Conservation (phyloP, 2,113 vertebrate species). For the Jaculus jaculus region DNA sequence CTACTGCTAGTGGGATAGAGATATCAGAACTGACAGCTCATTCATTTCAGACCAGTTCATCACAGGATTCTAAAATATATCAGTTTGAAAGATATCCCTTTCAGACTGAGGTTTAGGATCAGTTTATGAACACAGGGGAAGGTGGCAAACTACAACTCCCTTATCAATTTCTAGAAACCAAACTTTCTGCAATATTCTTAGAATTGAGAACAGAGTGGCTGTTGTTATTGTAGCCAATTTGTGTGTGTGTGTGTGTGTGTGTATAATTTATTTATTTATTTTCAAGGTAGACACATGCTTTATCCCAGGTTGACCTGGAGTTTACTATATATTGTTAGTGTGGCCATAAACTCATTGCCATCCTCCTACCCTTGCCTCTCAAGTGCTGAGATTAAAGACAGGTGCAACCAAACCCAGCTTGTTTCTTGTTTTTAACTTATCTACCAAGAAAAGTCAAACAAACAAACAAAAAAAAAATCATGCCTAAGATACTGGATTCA, state of each 20-base stretch:
- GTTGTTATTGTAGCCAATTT: background rate
- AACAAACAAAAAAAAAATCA: too few relatives aligned
- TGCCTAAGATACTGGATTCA: background rate
- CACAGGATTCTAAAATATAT: conserved; percentile 19
- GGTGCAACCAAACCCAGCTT: too few relatives aligned
- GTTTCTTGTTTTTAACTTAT: background rate
- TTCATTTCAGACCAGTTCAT: conserved; percentile 18
- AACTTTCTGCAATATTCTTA: background rate
- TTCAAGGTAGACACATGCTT: too few relatives aligned
- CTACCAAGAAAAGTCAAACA: background rate
- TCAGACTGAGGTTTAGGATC: background rate
- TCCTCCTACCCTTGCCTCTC: too few relatives aligned
- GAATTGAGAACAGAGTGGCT: background rate
- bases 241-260: too few relatives aligned
- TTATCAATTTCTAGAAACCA: background rate
- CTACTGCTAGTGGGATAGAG: conserved; percentile 16
- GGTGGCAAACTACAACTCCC: background rate
- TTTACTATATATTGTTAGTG: too few relatives aligned
- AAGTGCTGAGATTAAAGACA: too few relatives aligned
- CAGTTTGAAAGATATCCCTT: conserved; percentile 14
- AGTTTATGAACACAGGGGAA: background rate
- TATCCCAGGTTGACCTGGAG: too few relatives aligned
- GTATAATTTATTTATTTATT: background rate
- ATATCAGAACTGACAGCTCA: conserved; percentile 21
- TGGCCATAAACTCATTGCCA: too few relatives aligned